Conservation (phyloP, 2,797 vertebrate genomes). For the Darevskia nairensis region DNA sequence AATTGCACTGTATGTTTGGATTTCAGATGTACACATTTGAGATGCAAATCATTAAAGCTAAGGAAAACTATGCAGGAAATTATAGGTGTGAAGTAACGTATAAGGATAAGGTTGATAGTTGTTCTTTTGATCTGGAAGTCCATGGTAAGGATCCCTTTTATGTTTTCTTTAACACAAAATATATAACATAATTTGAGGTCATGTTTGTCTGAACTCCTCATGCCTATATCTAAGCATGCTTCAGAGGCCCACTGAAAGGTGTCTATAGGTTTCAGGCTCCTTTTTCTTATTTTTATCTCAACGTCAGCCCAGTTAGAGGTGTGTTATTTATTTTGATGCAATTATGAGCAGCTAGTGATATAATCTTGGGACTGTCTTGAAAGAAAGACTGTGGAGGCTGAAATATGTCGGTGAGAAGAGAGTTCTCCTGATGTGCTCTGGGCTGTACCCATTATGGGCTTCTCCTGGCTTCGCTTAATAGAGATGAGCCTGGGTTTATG, state of each 20-base stretch:
- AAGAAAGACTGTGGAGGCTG: background rate
- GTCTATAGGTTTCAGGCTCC: background rate
- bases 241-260: background rate
- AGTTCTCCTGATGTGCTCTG: background rate
- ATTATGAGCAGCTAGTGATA: background rate
- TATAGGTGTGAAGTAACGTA: conserved; percentile 97
- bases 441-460: background rate
- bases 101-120: conserved; percentile 99
- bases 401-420: background rate
- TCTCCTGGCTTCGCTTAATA: background rate
- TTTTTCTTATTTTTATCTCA: background rate
- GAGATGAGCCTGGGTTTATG: background rate
- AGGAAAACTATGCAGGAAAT: conserved; percentile 95
- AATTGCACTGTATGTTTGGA: conserved; percentile 10
- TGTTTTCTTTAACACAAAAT: background rate
- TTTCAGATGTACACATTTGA: conserved; percentile 94
- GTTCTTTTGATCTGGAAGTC: conserved; percentile 95
- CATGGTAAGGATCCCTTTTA: conserved; percentile 84
- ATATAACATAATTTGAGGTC: background rate
- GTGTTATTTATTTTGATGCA: background rate
- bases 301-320: background rate
- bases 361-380: background rate
- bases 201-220: background rate
- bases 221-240: background rate
- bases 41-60: conserved; percentile 99